phyloP scores from a whole-genome alignment of 2,113 vertebrate species.

The Myocastor coypus region DNA sequence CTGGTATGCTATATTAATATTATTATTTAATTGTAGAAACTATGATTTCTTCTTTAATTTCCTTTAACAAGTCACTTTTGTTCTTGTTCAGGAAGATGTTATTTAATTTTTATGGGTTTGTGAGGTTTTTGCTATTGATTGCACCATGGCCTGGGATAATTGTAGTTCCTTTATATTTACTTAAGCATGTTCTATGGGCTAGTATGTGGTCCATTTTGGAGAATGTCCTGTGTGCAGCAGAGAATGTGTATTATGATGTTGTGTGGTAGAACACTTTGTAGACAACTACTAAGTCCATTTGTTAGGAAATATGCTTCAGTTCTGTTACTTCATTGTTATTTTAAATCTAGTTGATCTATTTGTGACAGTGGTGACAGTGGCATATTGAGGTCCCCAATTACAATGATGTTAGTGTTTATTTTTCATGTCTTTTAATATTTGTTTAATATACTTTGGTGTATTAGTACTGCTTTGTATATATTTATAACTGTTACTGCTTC shows the following conservation, averaged over 20 bases:
- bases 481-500: background rate
- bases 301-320: background rate
- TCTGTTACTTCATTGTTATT: background rate
- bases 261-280: background rate
- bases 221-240: background rate
- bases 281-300: background rate
- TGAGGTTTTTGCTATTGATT: background rate
- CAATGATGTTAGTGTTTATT: background rate
- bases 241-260: background rate
- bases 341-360: background rate
- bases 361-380: background rate
- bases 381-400: background rate
- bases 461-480: background rate
- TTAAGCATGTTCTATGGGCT: background rate
- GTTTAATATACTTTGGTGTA: background rate
- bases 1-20: background rate
- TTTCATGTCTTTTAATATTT: background rate
- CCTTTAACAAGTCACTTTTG: background rate
- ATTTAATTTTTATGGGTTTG: background rate
- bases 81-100: background rate
- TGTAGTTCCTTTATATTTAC: background rate
- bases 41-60: background rate
- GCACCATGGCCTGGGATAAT: background rate
- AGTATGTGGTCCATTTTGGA: background rate
- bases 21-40: background rate